phyloP scores from a whole-genome alignment of 2,888 invertebrate genomes.

The Oscheius onirici region DNA sequence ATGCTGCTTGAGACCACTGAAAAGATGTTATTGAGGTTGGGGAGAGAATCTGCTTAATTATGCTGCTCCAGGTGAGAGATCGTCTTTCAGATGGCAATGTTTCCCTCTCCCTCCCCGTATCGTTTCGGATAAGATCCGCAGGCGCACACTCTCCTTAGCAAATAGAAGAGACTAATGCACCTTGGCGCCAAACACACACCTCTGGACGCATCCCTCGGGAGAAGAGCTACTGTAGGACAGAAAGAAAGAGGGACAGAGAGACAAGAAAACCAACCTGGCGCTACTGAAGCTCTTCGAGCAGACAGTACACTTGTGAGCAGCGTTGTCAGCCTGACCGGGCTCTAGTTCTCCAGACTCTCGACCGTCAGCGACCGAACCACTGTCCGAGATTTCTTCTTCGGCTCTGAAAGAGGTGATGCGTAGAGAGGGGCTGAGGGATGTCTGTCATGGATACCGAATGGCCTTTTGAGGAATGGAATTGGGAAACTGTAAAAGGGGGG shows the following conservation, averaged over 20 bases:
- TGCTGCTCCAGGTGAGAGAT: slow-evolving; percentile 20
- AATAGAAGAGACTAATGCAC: slow-evolving; percentile 29
- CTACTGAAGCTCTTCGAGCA: slow-evolving; percentile 99
- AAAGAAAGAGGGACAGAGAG: no score
- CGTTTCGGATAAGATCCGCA: slow-evolving; percentile 28
- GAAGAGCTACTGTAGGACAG: neutral
- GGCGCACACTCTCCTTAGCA: slow-evolving; percentile 22
- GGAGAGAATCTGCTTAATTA: slow-evolving; percentile 2
- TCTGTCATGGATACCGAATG: slow-evolving; percentile 4
- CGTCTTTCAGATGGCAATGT: slow-evolving; percentile 9
- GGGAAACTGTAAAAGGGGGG: neutral
- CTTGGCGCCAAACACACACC: slow-evolving; percentile 28
- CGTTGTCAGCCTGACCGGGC: slow-evolving; percentile 75
- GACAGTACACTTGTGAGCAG: slow-evolving; percentile 95
- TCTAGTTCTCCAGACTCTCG: slow-evolving; percentile 45
- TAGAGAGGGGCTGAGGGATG: neutral
- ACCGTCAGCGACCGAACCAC: slow-evolving; percentile 31
- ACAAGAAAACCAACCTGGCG: slow-evolving; percentile 75
- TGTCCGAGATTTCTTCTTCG: slow-evolving; percentile 27
- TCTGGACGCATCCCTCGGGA: slow-evolving; percentile 21
- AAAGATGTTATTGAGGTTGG: slow-evolving; percentile 32
- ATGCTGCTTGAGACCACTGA: slow-evolving; percentile 95
- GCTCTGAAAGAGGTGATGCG: slow-evolving; percentile 13
- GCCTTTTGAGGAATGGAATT: neutral
- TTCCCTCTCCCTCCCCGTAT: neutral